Conservation (phyloP, 2,888 invertebrate genomes). For the Calameuta pallipes region DNA sequence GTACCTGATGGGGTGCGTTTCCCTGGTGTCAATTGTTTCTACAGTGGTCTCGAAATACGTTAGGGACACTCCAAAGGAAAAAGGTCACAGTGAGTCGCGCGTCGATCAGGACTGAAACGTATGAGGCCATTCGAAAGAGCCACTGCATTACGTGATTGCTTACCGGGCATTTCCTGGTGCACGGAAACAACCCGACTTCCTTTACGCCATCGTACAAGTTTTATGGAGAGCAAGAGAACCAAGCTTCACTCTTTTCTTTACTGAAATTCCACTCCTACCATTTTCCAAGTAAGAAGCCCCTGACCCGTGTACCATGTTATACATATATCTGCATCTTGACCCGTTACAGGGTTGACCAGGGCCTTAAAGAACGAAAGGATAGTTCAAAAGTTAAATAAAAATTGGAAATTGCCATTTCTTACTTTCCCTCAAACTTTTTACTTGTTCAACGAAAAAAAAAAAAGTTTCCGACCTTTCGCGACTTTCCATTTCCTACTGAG, state of each 20-base stretch:
- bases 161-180: slow-evolving; percentile 14
- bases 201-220: slow-evolving; percentile 40
- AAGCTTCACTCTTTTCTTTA: background rate
- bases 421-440: slow-evolving; percentile 19
- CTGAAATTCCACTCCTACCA: background rate
- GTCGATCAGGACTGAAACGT: slow-evolving; percentile 13
- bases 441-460: slow-evolving; percentile 2
- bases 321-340: too few relatives aligned
- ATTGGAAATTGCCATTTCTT: slow-evolving; percentile 54
- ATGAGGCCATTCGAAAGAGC: slow-evolving; percentile 27
- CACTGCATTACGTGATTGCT: slow-evolving; percentile 60
- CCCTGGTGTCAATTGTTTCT: background rate
- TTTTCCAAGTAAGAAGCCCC: background rate
- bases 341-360: background rate
- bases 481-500: too few relatives aligned
- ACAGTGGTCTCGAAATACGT: too few relatives aligned
- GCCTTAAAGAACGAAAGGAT: slow-evolving; percentile 15
- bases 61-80: background rate
- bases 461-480: background rate
- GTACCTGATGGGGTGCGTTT: background rate
- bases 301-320: background rate
- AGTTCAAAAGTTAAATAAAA: slow-evolving; percentile 54
- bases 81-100: background rate
- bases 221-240: slow-evolving; percentile 29
- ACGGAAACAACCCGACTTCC: slow-evolving; percentile 23